Percentiles rank a stretch among this genome's conserved stretches.
phyloP scores from a whole-genome alignment of 1,140 invertebrate species.

The Caenorhabditis briggsae region DNA sequence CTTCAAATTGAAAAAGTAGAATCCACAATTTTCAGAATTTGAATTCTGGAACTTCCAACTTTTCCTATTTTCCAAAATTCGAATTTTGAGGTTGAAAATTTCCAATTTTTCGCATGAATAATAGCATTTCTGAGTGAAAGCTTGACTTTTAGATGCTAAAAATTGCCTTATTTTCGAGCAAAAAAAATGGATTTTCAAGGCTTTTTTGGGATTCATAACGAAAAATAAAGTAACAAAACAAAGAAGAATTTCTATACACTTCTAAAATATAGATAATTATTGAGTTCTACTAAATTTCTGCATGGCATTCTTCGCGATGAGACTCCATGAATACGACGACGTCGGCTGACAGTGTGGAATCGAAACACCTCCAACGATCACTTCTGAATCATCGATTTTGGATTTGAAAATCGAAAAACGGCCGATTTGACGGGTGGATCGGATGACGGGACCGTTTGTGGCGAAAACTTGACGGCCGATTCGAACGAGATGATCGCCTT shows the following conservation, averaged over 20 bases:
- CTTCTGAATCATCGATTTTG: background rate
- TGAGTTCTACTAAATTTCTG: conserved; percentile 30
- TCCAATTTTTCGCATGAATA: too few relatives aligned
- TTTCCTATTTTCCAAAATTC: too few relatives aligned
- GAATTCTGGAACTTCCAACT: too few relatives aligned
- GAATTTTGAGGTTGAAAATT: too few relatives aligned
- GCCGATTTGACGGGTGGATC: conserved; percentile 27
- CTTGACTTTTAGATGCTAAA: too few relatives aligned
- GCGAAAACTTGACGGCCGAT: conserved; percentile 23
- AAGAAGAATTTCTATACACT: too few relatives aligned
- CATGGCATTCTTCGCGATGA: conserved; percentile 27
- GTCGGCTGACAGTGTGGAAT: conserved; percentile 1
- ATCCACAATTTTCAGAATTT: too few relatives aligned
- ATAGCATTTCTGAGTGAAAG: too few relatives aligned
- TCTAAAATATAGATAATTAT: too few relatives aligned
- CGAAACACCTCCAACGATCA: conserved; percentile 50
- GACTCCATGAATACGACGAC: conserved; percentile 38
- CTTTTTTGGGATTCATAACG: background rate
- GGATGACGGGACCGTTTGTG: conserved; percentile 37
- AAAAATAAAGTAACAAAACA: too few relatives aligned
- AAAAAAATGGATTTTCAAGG: too few relatives aligned
- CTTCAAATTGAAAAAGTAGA: too few relatives aligned
- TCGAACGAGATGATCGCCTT: conserved; percentile 17
- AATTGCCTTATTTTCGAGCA: background rate
- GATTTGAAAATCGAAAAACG: conserved; percentile 36